Base-by-base conservation (phyloP, 2,888 invertebrate species). In the Heliconius cydno region DNA sequence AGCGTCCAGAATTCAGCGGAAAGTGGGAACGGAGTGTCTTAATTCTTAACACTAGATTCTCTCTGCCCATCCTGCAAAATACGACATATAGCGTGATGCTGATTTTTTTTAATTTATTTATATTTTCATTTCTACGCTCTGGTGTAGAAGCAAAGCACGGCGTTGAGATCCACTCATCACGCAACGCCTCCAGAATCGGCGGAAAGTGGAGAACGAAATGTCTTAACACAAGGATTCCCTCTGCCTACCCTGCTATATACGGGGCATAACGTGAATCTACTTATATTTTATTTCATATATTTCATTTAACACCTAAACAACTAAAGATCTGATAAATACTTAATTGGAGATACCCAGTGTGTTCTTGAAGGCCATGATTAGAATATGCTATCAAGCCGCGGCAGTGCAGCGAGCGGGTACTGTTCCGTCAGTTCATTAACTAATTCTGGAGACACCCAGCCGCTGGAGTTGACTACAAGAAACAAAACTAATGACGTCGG, bases 401-500 rank as follows among this genome's bases (percentile, higher is more conserved):
- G 46, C 66, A 70, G 79, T 80, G 81, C 81, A 80, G 78, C 65
- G 65, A 75, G 81, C 34, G 81, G 60, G 85, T 87, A 88, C 90
- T 89, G 90, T 89, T 90, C 87, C 86, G 86, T 88, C 85, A 88
- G 92, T 93, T 94, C 92, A 92, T 94, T 93, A 93, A 91, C 90
- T 93, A 92, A 94, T 92, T 92, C 91, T 89, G 87, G 90, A 90
- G 90, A 90, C 90, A 89, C 89, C 90, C 88, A 88, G 90, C 88
- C 90, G 89, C 88, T 90, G 88, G 87, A 88, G 86, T 87, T 89
- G 89, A 90, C 91, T 88, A 89, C 92, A 91, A 93, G 94, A 92
- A 92, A 94, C 92, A 90, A 91, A 94, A 93, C 94, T 94, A 94
- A 94, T 94, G 92, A 92, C 90, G 90, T 87, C 85, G 88, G 92